Conservation (phyloP, 2,113 vertebrate genomes). For the Eubucco bourcierii region DNA sequence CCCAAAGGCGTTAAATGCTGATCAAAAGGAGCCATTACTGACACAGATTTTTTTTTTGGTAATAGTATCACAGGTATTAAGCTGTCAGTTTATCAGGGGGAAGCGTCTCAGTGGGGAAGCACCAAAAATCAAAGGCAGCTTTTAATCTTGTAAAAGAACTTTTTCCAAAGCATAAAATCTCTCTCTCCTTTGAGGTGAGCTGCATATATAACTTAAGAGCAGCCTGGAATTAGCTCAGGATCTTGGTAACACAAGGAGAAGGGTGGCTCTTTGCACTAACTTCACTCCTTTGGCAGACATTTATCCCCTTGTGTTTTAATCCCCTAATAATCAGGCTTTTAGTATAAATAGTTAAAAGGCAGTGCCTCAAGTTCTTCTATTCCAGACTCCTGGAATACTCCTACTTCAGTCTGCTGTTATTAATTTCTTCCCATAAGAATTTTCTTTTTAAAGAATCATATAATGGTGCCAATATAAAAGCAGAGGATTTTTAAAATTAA, state of each 20-base stretch:
- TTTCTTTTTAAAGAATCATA: background rate
- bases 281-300: background rate
- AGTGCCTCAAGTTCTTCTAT: background rate
- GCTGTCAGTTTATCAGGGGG: background rate
- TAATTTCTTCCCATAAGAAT: no score
- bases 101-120: background rate
- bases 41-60: background rate
- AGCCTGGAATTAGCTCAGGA: background rate
- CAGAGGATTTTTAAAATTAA: background rate
- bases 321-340: background rate
- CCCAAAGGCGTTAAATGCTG: background rate
- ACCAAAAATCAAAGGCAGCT: background rate
- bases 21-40: background rate
- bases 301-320: background rate
- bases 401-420: background rate
- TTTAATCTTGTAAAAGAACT: background rate
- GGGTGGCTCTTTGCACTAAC: background rate
- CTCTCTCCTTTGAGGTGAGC: background rate
- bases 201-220: background rate
- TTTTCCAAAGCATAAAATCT: background rate
- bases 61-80: background rate
- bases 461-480: background rate
- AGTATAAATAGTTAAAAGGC: background rate
- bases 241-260: background rate
- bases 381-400: background rate